These are phyloP conservation scores for Eulemur albifrons DNA, from an alignment of 2,797 vertebrate genomes.

Conservation along the genomic window DNA sequence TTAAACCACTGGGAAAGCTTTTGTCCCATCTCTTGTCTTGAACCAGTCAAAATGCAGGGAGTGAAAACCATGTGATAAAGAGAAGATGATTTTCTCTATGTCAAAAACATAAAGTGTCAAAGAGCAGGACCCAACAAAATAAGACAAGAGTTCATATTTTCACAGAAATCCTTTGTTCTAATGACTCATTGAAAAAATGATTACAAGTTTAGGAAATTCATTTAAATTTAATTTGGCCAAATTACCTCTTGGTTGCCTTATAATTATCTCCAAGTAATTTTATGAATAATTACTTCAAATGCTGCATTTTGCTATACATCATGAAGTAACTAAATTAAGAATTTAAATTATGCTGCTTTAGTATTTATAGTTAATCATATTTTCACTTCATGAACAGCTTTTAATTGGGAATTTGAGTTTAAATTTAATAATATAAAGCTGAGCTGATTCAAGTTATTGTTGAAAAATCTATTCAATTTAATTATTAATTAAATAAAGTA, in stretches of 20 bases:
- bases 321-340: slow-evolving; percentile 68
- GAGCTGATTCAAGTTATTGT: slow-evolving; percentile 53
- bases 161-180: slow-evolving; percentile 12
- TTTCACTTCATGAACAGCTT: slow-evolving; percentile 51
- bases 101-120: not conserved
- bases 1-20: not conserved
- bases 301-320: slow-evolving; percentile 60
- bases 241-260: slow-evolving; percentile 27
- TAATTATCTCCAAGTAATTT: slow-evolving; percentile 62
- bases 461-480: slow-evolving; percentile 20
- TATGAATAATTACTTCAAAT: slow-evolving; percentile 65
- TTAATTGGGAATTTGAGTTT: slow-evolving; percentile 62
- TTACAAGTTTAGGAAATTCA: slow-evolving; percentile 44
- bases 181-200: slow-evolving; percentile 41
- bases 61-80: not conserved
- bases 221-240: slow-evolving; percentile 61
- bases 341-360: slow-evolving; percentile 62
- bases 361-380: slow-evolving; percentile 67
- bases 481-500: slow-evolving; percentile 49
- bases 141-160: not conserved
- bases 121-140: not conserved
- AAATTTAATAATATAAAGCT: slow-evolving; percentile 62
- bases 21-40: not conserved
- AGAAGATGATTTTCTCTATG: not conserved
- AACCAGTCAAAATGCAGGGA: not conserved